Conservation (phyloP, 2,888 invertebrate species). For the Nomada flava region DNA sequence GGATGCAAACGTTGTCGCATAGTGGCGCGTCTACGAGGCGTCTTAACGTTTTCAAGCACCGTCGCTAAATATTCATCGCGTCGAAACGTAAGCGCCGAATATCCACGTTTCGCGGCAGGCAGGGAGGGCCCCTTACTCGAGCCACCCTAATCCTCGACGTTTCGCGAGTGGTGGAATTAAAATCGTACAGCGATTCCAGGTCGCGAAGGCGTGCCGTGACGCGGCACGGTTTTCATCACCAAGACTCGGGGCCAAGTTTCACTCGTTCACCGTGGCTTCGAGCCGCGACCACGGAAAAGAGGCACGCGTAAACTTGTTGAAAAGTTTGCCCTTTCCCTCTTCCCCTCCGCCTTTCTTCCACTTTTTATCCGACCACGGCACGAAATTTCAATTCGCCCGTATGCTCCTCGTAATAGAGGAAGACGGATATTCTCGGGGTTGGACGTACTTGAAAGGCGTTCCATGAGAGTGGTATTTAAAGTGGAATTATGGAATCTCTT, state of each 20-base stretch:
- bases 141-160: constrained; percentile 67
- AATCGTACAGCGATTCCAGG: constrained; percentile 60
- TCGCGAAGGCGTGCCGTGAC: constrained; percentile 32
- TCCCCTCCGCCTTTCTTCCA: neutral
- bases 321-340: constrained; percentile 31
- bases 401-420: neutral
- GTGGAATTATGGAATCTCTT: neutral
- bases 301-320: constrained; percentile 52
- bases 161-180: constrained; percentile 67
- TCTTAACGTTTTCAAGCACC: constrained; percentile 63
- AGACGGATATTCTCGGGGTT: constrained; percentile 5
- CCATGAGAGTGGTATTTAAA: neutral
- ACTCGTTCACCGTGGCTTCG: constrained; percentile 7
- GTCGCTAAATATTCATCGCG: constrained; percentile 70
- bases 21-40: constrained; percentile 60
- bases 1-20: constrained; percentile 43
- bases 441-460: neutral
- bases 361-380: neutral
- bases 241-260: constrained; percentile 29
- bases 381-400: constrained; percentile 41
- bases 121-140: constrained; percentile 53
- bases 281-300: constrained; percentile 11
- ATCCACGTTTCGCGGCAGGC: constrained; percentile 55
- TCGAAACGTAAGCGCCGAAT: constrained; percentile 70
- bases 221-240: constrained; percentile 46